phyloP scores from a whole-genome alignment of 2,888 invertebrate genomes.

The Tanypteryx hageni region DNA sequence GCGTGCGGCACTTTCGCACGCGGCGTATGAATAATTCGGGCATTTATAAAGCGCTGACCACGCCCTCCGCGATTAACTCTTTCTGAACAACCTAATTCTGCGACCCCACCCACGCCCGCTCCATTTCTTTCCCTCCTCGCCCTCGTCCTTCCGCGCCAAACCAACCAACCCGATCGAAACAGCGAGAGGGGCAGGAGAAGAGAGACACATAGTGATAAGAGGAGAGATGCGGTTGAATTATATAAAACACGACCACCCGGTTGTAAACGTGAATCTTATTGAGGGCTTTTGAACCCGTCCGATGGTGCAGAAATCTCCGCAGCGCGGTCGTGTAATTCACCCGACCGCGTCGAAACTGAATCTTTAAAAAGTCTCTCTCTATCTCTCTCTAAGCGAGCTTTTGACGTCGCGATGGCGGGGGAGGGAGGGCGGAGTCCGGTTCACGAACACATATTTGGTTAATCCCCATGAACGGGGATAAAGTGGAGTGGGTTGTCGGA shows the following conservation, averaged over 20 bases:
- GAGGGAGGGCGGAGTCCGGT: not conserved
- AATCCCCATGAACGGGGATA: too few species aligned
- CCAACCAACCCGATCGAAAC: not conserved
- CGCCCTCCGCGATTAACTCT: too few species aligned
- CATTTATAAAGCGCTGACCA: too few species aligned
- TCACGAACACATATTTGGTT: too few species aligned
- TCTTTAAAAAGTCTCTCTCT: not conserved
- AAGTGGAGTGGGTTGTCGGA: too few species aligned
- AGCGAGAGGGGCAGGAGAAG: not conserved
- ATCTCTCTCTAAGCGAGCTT: not conserved
- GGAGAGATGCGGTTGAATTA: not conserved
- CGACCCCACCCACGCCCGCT: too few species aligned
- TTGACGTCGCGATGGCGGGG: not conserved
- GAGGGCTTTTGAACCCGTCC: too few species aligned
- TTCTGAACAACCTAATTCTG: too few species aligned
- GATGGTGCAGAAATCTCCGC: not conserved
- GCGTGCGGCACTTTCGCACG: too few species aligned
- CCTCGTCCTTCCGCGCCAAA: not conserved
- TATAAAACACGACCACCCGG: not conserved
- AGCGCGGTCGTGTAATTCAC: not conserved
- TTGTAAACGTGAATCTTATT: not conserved
- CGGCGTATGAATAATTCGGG: too few species aligned
- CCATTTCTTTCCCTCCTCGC: too few species aligned
- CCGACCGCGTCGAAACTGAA: slow-evolving; percentile 29
- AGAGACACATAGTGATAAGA: not conserved